These are phyloP conservation scores for Rotaria sp. DNA, from an alignment of 2,888 invertebrate species.

Conservation along the genomic window DNA sequence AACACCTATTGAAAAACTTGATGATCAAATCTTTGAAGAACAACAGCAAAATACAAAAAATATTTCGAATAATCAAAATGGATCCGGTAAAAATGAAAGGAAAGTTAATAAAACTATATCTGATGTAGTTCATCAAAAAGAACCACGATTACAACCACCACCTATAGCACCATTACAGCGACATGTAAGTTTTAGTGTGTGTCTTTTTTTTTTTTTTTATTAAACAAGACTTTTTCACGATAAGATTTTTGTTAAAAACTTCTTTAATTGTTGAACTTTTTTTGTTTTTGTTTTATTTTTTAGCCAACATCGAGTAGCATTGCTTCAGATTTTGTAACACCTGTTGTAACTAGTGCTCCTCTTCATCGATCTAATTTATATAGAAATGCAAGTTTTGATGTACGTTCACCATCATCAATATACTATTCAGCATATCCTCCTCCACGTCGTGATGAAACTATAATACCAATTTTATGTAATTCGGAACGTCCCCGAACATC, in stretches of 20 bases:
- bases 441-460: background rate
- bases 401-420: background rate
- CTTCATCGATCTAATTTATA: background rate
- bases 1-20: background rate
- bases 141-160: conserved; percentile 4
- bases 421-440: background rate
- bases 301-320: background rate
- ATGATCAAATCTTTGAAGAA: background rate
- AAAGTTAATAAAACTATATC: background rate
- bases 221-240: background rate
- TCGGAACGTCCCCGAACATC: conserved; percentile 4
- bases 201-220: too few relatives aligned
- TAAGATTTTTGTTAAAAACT: too few relatives aligned
- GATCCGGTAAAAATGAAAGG: background rate
- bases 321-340: conserved; percentile 18
- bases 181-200: background rate
- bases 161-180: background rate
- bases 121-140: background rate
- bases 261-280: too few relatives aligned
- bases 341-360: background rate
- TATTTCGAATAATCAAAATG: background rate
- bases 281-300: background rate
- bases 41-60: background rate
- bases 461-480: background rate
- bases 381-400: background rate